A percentile compares a stretch with the other conserved stretches of the same genome.
Evolutionary conservation across 2,888 invertebrate species (phyloP).

Genomic region (Tenthredo amoena): DNA sequence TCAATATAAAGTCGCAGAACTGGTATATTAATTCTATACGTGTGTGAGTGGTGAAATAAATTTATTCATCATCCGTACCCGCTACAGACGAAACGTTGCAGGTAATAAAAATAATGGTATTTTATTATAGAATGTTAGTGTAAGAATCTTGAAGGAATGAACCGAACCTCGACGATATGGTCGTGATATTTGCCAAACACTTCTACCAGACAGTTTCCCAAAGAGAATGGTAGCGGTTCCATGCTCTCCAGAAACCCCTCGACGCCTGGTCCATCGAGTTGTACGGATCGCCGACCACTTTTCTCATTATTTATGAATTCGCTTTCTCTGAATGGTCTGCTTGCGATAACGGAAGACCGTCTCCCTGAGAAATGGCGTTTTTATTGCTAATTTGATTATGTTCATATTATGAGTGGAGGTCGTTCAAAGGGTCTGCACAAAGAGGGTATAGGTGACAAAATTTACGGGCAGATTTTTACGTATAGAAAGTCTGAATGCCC

Average conservation of each 20-base stretch:
- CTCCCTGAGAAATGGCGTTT: constrained; percentile 11
- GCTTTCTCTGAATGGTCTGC: constrained; percentile 42
- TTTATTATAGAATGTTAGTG: background rate
- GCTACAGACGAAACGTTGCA: background rate
- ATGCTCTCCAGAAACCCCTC: constrained; percentile 40
- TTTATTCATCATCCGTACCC: background rate
- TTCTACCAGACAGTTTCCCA: constrained; percentile 50
- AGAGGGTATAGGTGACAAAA: background rate
- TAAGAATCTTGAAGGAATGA: constrained; percentile 16
- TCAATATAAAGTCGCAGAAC: background rate
- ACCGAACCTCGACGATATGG: constrained; percentile 45
- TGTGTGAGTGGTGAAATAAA: background rate
- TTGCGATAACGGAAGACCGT: constrained; percentile 22
- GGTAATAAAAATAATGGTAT: background rate
- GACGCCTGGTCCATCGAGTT: constrained; percentile 36
- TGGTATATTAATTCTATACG: background rate
- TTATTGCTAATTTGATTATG: background rate
- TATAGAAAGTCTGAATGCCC: background rate
- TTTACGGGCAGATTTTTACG: background rate
- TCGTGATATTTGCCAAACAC: constrained; percentile 46
- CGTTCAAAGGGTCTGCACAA: background rate
- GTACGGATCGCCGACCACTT: constrained; percentile 1
- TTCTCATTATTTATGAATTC: constrained; percentile 38
- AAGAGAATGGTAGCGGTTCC: constrained; percentile 38
- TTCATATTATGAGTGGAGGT: background rate